Conservation (phyloP, 2,113 vertebrate genomes). For the Cyanoderma ruficeps region DNA sequence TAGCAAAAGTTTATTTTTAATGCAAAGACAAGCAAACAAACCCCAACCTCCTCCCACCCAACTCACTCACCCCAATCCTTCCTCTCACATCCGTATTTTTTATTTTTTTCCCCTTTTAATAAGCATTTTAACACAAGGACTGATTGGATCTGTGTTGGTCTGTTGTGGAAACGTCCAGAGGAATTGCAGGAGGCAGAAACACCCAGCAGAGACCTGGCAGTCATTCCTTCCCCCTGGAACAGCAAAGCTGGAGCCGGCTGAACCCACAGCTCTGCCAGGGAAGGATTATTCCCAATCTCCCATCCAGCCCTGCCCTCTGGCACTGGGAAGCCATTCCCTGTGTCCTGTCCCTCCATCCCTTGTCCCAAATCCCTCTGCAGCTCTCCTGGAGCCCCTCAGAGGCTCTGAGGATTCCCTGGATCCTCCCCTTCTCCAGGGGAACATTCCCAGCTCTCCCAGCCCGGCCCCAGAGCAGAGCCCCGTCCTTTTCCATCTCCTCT, state of each 20-base stretch:
- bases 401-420: not conserved
- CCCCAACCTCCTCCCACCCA: not conserved
- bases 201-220: not conserved
- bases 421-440: not conserved
- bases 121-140: not conserved
- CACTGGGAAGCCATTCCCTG: not conserved
- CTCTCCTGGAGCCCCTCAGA: not conserved
- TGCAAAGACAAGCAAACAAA: not conserved
- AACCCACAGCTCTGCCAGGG: not conserved
- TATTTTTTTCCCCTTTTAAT: not conserved
- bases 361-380: not conserved
- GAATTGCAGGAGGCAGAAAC: not conserved
- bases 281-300: not conserved
- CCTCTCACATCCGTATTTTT: not conserved
- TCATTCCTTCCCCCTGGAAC: not conserved
- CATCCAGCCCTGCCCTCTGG: not conserved
- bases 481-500: not conserved
- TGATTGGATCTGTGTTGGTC: not conserved
- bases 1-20: constrained; percentile 26
- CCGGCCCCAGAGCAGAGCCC: not conserved
- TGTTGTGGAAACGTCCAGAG: not conserved
- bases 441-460: not conserved
- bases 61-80: not conserved
- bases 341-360: not conserved
- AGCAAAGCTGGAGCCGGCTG: not conserved